Evolutionary conservation across 2,888 invertebrate species (phyloP), one percentile per base, ranked within the genome.

Genomic region (Parnassius smintheus): DNA sequence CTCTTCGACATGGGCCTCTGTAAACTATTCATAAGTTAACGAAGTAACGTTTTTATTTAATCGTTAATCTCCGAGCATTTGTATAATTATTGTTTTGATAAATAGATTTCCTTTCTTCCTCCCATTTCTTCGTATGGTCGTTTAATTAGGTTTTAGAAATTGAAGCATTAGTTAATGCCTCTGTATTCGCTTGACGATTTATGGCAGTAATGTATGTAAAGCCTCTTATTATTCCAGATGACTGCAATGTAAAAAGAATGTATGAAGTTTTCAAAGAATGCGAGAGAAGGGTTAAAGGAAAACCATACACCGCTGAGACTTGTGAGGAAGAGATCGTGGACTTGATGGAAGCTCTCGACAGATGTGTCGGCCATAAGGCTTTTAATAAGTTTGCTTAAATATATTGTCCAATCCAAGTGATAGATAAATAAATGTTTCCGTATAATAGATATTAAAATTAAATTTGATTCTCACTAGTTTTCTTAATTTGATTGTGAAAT

Each of bases 291-390:
- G 74, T 90, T 0, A 66, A 60, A 9, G 68, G 66, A 1, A 86
- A 85, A 64, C 71, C 73, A 0, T 85, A 81, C 68, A 90, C 89
- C 0, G 80, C 83, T 0, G 90, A 90, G 71, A 84, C 78, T 1
- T 90, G 90, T 64, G 79, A 81, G 52, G 80, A 85, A 57, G 90
- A 90, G 68, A 75, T 78, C 0, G 70, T 81, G 0, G 87, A 88
- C 9, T 70, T 88, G 4, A 72, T 86, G n/a, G 65, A 77, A 42
- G 80, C 84, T 0, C 49, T 90, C 1, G 88, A 89, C 67, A 74
- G 72, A 42, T 90, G 90, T 64, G 81, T 84, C 0, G 76, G 69
- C 0, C 69, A 68, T 1, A 83, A 75, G 35, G 86, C 82, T 0
- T 90, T 89, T 61, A 64, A 70, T 3, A 49, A 57, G 2, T 62